phyloP scores from a whole-genome alignment of 2,797 vertebrate genomes.

The Pogonophryne albipinna region DNA sequence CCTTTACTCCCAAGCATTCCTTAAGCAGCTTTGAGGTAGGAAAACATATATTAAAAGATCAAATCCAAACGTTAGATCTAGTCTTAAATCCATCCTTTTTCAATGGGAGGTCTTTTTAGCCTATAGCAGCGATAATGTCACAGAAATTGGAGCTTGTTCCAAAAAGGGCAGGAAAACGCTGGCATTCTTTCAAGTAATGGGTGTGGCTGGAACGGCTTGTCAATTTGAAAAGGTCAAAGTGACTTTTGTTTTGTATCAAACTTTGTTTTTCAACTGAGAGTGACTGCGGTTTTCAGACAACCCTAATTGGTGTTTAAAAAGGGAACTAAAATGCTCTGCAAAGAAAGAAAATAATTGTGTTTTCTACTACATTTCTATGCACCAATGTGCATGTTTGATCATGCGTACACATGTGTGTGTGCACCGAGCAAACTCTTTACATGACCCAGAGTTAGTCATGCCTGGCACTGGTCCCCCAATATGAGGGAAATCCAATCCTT shows the following conservation, averaged over 20 bases:
- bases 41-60: constrained; percentile 6
- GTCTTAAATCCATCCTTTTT: constrained; percentile 20
- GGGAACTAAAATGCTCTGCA: constrained; percentile 32
- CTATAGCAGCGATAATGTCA: constrained; percentile 14
- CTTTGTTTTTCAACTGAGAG: constrained; percentile 18
- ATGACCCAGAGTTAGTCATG: constrained; percentile 65
- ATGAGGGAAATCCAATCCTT: constrained; percentile 71
- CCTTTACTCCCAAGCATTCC: constrained; percentile 23
- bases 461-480: constrained; percentile 64
- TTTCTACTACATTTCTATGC: constrained; percentile 4
- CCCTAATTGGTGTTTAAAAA: constrained; percentile 53
- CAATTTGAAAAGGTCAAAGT: constrained; percentile 68
- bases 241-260: constrained; percentile 47
- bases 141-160: constrained; percentile 32
- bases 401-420: constrained; percentile 14
- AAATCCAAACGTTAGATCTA: constrained; percentile 12
- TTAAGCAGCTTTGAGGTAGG: constrained; percentile 1
- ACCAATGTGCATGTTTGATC: constrained; percentile 40
- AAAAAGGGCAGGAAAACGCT: constrained; percentile 20
- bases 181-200: constrained; percentile 38
- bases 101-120: constrained; percentile 15
- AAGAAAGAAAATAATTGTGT: constrained; percentile 28
- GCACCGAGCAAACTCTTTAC: constrained; percentile 46
- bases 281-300: constrained; percentile 32
- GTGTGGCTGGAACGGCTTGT: constrained; percentile 50